Percentiles rank a stretch among this genome's conserved stretches.
Conservation (phyloP, 2,888 invertebrate genomes). For the Cheilosia pagana region DNA sequence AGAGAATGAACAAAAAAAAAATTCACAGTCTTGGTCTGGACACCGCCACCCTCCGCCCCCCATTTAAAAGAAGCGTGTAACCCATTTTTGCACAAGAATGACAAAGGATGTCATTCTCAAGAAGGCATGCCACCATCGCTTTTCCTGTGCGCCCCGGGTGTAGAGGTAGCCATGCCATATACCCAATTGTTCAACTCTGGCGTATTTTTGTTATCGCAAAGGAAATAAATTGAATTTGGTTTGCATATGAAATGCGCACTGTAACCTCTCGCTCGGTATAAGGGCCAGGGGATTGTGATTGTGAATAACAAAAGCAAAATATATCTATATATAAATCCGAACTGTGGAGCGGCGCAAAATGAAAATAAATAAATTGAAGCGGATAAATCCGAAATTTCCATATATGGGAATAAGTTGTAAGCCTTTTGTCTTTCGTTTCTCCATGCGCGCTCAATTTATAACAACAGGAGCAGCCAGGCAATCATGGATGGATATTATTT, state of each 20-base stretch:
- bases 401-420: slow-evolving; percentile 75
- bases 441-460: slow-evolving; percentile 33
- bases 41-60: slow-evolving; percentile 23
- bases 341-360: slow-evolving; percentile 42
- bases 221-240: slow-evolving; percentile 75
- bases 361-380: slow-evolving; percentile 66
- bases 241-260: slow-evolving; percentile 71
- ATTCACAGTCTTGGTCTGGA: background rate
- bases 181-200: slow-evolving; percentile 49
- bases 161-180: background rate
- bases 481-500: slow-evolving; percentile 72
- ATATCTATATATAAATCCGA: slow-evolving; percentile 42
- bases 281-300: slow-evolving; percentile 30
- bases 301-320: slow-evolving; percentile 30
- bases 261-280: slow-evolving; percentile 49
- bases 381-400: slow-evolving; percentile 73
- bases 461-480: slow-evolving; percentile 53
- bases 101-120: slow-evolving; percentile 71
- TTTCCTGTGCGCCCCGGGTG: slow-evolving; percentile 6
- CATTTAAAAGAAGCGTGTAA: slow-evolving; percentile 63
- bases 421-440: slow-evolving; percentile 65
- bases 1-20: slow-evolving; percentile 1
- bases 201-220: slow-evolving; percentile 57
- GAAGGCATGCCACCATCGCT: slow-evolving; percentile 50
- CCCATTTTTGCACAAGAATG: slow-evolving; percentile 71